phyloP scores from a whole-genome alignment of 2,888 invertebrate genomes.

The Lasioglossum leucozonium region DNA sequence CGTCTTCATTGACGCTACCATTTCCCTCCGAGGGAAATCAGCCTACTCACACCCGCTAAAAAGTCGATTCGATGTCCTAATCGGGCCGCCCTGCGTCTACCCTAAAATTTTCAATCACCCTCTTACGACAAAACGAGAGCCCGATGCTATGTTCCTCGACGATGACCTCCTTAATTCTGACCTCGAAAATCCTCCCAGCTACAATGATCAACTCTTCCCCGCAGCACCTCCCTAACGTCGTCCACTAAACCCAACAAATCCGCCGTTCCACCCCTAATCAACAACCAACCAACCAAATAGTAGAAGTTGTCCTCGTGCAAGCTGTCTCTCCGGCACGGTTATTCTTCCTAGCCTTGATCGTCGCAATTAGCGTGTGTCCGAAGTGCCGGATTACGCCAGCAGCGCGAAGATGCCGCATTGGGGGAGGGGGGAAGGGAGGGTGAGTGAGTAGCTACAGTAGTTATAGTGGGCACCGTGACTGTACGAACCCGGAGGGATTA shows the following conservation, averaged over 20 bases:
- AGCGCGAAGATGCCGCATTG: conserved; percentile 76
- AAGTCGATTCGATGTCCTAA: not conserved
- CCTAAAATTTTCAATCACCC: too few relatives aligned
- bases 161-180: too few relatives aligned
- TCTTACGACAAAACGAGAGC: too few relatives aligned
- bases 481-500: conserved; percentile 77
- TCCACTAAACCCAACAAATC: not conserved
- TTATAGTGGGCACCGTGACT: conserved; percentile 69
- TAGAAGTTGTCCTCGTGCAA: not conserved
- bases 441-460: conserved; percentile 66
- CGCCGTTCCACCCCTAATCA: not conserved
- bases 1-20: not conserved
- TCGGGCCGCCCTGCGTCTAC: too few relatives aligned
- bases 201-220: not conserved
- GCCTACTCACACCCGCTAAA: not conserved
- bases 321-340: not conserved
- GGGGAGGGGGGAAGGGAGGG: conserved; percentile 36
- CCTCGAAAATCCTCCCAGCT: not conserved
- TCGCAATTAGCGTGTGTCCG: conserved; percentile 43
- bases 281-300: not conserved
- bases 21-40: not conserved
- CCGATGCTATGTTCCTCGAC: not conserved
- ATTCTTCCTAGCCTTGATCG: conserved; percentile 17
- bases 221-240: not conserved
- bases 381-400: conserved; percentile 61